Percentiles rank a stretch among this genome's conserved stretches.
Conservation (phyloP, 2,888 invertebrate genomes). For the Rosalia funebris region DNA sequence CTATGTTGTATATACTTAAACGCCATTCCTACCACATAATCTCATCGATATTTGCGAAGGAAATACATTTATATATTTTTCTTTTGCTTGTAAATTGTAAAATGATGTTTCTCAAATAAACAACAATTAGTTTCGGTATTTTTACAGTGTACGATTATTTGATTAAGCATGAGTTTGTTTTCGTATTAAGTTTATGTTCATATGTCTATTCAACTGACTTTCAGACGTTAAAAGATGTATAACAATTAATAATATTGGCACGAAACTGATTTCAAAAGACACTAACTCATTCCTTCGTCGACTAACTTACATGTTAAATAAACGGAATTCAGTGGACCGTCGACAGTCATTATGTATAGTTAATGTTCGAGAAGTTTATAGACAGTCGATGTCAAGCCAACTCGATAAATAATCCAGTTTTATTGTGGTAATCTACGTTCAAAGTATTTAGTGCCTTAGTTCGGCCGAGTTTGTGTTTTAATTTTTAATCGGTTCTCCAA, state of each 20-base stretch:
- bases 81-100: too few relatives aligned
- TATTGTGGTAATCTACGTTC: conserved; percentile 36
- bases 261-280: not conserved
- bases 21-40: too few relatives aligned
- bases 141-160: too few relatives aligned
- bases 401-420: conserved; percentile 38
- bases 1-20: too few relatives aligned
- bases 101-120: too few relatives aligned
- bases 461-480: conserved; percentile 29
- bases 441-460: conserved; percentile 32
- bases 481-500: conserved; percentile 27
- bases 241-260: not conserved
- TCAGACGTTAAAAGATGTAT: too few relatives aligned
- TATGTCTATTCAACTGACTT: too few relatives aligned
- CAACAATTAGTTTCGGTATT: too few relatives aligned
- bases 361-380: conserved; percentile 31
- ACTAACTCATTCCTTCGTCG: not conserved
- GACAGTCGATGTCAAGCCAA: conserved; percentile 31
- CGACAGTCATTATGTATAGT: conserved; percentile 35
- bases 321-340: conserved; percentile 3
- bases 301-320: not conserved
- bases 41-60: too few relatives aligned
- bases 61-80: too few relatives aligned
- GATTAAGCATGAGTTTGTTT: too few relatives aligned
- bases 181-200: too few relatives aligned